Percentiles rank a stretch among this genome's conserved stretches.
Evolutionary conservation across 2,113 vertebrate species (phyloP).

Genomic region (Xiphophorus maculatus): DNA sequence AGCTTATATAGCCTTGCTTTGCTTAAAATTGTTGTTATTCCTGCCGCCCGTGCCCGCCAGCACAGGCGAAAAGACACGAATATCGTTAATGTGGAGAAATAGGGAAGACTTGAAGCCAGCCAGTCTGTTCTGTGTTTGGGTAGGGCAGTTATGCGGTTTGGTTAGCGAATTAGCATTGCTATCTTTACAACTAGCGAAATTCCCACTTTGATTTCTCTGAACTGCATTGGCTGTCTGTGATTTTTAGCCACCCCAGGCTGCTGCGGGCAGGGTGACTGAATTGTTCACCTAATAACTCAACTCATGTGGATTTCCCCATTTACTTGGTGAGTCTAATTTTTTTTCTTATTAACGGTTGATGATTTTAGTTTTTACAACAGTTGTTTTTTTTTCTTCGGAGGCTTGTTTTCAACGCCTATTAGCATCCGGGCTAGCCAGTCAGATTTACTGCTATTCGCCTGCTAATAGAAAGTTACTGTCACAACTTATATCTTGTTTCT

Average conservation of each 20-base stretch:
- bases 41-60: not conserved
- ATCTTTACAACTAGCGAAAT: conserved; percentile 44
- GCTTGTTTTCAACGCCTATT: conserved; percentile 28
- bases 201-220: conserved; percentile 54
- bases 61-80: conserved; percentile 7
- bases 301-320: conserved; percentile 31
- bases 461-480: conserved; percentile 58
- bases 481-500: conserved; percentile 51
- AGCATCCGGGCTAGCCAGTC: conserved; percentile 26
- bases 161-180: conserved; percentile 59
- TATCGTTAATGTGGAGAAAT: not conserved
- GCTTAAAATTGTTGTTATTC: not conserved
- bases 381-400: not conserved
- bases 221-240: conserved; percentile 56
- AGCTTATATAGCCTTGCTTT: conserved; percentile 15
- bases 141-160: conserved; percentile 26
- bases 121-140: not conserved
- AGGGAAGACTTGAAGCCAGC: not conserved
- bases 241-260: conserved; percentile 35
- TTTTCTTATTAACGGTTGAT: not conserved
- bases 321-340: conserved; percentile 59
- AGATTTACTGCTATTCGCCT: conserved; percentile 11
- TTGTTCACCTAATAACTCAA: conserved; percentile 3
- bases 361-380: not conserved
- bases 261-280: conserved; percentile 24